Percentiles rank a stretch among this genome's conserved stretches.
These are phyloP conservation scores for Dromius quadrimaculatus DNA, from an alignment of 2,888 invertebrate species.

Conservation along the genomic window DNA sequence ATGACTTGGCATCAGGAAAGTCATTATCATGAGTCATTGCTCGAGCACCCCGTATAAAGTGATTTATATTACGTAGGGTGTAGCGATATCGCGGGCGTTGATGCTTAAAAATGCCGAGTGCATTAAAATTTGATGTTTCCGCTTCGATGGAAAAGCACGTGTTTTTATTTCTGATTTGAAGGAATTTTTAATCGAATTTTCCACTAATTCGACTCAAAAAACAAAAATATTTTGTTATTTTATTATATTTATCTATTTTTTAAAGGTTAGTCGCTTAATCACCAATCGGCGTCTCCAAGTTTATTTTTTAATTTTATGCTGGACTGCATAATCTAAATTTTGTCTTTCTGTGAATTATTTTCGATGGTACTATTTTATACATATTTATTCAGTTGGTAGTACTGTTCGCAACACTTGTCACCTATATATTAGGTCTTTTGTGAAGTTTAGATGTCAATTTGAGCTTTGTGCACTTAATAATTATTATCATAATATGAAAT, in stretches of 20 bases:
- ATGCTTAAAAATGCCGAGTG: conserved; percentile 26
- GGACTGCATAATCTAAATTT: background rate
- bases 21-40: background rate
- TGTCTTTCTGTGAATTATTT: too few species aligned
- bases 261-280: background rate
- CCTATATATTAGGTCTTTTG: too few species aligned
- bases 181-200: background rate
- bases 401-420: too few species aligned
- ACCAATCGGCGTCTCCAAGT: too few species aligned
- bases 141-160: background rate
- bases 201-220: background rate
- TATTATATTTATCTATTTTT: too few species aligned
- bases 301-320: background rate
- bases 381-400: too few species aligned
- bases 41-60: conserved; percentile 2
- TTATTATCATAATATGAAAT: too few species aligned
- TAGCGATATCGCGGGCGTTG: conserved; percentile 19
- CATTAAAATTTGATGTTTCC: background rate
- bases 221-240: too few species aligned
- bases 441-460: too few species aligned
- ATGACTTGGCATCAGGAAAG: too few species aligned
- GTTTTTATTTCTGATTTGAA: background rate
- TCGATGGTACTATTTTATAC: too few species aligned
- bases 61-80: conserved; percentile 20
- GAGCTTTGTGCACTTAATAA: too few species aligned